Conservation (phyloP, 1,140 invertebrate genomes). For the Aphis craccivora region DNA sequence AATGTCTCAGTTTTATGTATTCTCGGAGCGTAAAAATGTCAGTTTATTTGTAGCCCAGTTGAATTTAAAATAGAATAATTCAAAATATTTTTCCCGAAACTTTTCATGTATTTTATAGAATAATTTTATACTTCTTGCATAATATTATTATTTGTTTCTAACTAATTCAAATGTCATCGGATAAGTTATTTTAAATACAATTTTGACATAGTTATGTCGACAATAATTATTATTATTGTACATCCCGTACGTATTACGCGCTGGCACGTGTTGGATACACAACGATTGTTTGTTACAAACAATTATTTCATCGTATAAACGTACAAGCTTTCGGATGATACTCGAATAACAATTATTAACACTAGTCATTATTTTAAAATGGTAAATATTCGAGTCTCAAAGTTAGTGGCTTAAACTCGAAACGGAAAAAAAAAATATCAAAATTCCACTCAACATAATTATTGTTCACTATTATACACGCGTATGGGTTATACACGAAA, state of each 20-base stretch:
- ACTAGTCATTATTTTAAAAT: neutral
- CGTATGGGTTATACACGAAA: neutral
- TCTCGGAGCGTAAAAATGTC: neutral
- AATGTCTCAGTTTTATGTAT: neutral
- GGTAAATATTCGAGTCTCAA: neutral
- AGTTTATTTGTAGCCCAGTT: neutral
- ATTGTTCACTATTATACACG: neutral
- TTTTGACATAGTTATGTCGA: neutral
- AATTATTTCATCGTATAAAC: neutral
- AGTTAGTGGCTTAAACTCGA: neutral
- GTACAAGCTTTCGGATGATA: neutral
- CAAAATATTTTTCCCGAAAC: neutral
- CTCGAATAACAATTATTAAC: neutral
- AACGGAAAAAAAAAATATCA: neutral
- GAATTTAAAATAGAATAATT: neutral
- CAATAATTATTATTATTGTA: neutral
- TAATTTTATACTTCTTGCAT: neutral
- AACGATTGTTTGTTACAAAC: neutral
- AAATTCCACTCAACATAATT: neutral
- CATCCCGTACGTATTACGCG: too few species aligned
- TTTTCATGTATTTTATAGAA: neutral
- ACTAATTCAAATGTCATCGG: neutral
- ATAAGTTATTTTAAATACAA: neutral
- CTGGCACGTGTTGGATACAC: too few species aligned
- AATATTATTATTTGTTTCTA: neutral